Conservation (phyloP, 2,888 invertebrate species). For the Limnephilus lunatus region DNA sequence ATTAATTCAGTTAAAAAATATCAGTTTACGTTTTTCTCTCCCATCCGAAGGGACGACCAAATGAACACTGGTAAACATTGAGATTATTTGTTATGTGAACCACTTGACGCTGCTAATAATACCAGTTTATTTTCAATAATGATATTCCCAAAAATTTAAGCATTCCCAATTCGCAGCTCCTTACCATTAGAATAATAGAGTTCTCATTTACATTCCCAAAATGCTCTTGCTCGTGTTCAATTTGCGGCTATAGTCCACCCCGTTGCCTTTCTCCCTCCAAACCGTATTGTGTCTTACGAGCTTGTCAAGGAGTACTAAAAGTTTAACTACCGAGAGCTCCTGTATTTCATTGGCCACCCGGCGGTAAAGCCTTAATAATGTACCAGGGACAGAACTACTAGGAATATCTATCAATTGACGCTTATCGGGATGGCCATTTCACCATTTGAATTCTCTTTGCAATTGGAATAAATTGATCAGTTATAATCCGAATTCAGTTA, state of each 20-base stretch:
- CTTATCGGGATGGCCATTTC: neutral
- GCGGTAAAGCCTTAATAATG: neutral
- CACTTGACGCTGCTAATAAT: too few relatives aligned
- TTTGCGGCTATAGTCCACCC: neutral
- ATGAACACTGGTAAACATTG: too few relatives aligned
- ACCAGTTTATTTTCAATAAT: neutral
- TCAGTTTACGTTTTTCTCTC: too few relatives aligned
- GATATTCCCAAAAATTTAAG: neutral
- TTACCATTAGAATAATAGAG: neutral
- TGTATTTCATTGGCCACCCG: neutral
- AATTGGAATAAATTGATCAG: neutral
- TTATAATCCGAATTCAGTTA: neutral
- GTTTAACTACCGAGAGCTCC: neutral
- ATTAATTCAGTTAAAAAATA: too few relatives aligned
- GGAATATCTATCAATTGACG: neutral
- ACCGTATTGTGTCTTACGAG: neutral
- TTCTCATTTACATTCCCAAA: neutral
- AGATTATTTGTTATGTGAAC: too few relatives aligned
- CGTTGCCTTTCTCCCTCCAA: neutral
- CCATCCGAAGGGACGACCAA: too few relatives aligned
- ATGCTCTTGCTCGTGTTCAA: neutral
- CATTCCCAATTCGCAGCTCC: neutral
- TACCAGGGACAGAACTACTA: neutral
- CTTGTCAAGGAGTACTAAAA: slow-evolving; percentile 7
- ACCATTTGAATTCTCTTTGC: neutral